A percentile compares a stretch with the other conserved stretches of the same genome.
Evolutionary conservation across 2,888 invertebrate genomes (phyloP).

Genomic region (Parelbella ahira): DNA sequence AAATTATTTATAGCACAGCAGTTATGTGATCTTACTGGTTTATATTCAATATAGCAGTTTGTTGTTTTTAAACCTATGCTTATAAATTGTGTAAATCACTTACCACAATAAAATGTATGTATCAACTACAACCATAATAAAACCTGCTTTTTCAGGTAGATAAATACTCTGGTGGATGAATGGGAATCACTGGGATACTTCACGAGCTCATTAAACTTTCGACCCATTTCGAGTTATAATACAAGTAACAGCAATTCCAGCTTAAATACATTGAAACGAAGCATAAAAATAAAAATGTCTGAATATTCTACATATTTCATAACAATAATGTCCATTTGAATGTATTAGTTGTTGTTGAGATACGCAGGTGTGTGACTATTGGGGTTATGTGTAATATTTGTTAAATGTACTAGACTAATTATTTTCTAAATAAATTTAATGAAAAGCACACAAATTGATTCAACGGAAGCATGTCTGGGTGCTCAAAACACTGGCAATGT

Average conservation of each 20-base stretch:
- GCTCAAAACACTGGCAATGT: constrained; percentile 10
- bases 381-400: constrained; percentile 25
- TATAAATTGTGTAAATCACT: too few species aligned
- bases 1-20: too few species aligned
- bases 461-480: constrained; percentile 4
- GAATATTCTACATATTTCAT: too few species aligned
- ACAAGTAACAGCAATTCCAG: constrained; percentile 10
- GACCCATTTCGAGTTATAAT: constrained; percentile 13
- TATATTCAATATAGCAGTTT: too few species aligned
- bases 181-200: constrained; percentile 32
- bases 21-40: too few species aligned
- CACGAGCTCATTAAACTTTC: constrained; percentile 8
- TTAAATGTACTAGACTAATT: constrained; percentile 22
- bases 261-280: constrained; percentile 4
- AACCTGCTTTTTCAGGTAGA: constrained; percentile 71
- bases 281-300: too few species aligned
- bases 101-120: too few species aligned
- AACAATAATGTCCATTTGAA: constrained; percentile 8
- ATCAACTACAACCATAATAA: too few species aligned
- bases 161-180: constrained; percentile 35
- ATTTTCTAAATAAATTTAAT: constrained; percentile 22
- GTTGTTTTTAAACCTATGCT: too few species aligned
- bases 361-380: constrained; percentile 11
- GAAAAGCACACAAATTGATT: constrained; percentile 12
- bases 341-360: constrained; percentile 7